Percentiles rank a stretch among this genome's conserved stretches.
Evolutionary conservation across 2,888 invertebrate species (phyloP).

Genomic region (Scaptomyza reducta): DNA sequence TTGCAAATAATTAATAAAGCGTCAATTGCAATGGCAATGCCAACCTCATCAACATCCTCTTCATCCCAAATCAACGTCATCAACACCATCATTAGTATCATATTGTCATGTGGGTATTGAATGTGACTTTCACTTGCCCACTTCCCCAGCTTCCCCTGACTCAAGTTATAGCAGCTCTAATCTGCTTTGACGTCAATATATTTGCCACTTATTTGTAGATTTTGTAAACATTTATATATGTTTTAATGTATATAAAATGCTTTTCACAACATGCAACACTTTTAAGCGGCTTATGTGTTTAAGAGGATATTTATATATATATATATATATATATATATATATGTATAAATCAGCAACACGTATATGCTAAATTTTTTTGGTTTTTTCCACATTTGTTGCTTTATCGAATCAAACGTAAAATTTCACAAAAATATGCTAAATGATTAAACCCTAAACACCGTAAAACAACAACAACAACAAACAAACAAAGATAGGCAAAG

Average conservation of each 20-base stretch:
- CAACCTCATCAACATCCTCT: constrained; percentile 23
- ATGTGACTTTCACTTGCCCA: constrained; percentile 47
- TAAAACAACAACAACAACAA: constrained; percentile 12
- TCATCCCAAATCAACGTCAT: constrained; percentile 1
- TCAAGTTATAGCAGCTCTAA: constrained; percentile 19
- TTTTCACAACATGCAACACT: constrained; percentile 46
- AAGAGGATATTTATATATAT: constrained; percentile 21
- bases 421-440: constrained; percentile 77
- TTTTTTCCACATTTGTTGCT: constrained; percentile 54
- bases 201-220: constrained; percentile 17
- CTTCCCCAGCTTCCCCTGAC: neutral
- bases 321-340: constrained; percentile 7
- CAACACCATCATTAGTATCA: constrained; percentile 7
- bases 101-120: constrained; percentile 8
- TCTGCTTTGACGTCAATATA: constrained; percentile 68
- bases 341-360: constrained; percentile 16
- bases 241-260: constrained; percentile 19
- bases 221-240: neutral
- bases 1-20: constrained; percentile 67
- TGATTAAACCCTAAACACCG: constrained; percentile 40
- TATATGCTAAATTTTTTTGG: constrained; percentile 57
- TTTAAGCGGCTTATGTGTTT: constrained; percentile 65
- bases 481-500: neutral
- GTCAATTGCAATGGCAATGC: constrained; percentile 63
- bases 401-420: constrained; percentile 61